Base-by-base conservation (phyloP, 2,113 vertebrate species). In the Sorex fumeus region DNA sequence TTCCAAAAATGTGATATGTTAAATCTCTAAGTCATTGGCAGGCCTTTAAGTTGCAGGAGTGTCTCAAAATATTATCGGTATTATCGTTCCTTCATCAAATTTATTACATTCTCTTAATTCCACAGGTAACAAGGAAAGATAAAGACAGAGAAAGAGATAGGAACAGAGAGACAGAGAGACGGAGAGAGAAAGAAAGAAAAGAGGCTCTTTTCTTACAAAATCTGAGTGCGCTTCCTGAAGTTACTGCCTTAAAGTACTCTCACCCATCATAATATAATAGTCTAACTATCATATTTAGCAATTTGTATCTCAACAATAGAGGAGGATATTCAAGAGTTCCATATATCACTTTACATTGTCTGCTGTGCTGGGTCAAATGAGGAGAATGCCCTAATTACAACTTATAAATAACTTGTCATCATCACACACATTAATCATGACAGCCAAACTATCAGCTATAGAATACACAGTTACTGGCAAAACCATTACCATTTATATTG, bases 1-100 rank as follows among this genome's bases (percentile, higher is more conserved):
- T 93, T 66, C 67, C 40, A 78, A 71, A 95, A 93, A 10, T 53
- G 72, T 67, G 74, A 82, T 77, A 90, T 74, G 93, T 95, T 93
- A 87, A 91, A 77, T 80, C 62, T 87, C 83, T 27, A 50, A 94
- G 70, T 79, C 86, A 83, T 67, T 5, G 19, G 57, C 75, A 86
- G 88, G 71, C 43, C 60, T 95, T 66, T 30, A 30, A 66, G 40
- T 82, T 72, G 75, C 43, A 67, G 75, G 66, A 75, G 91, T 85
- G 53, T 40, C 60, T 93, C 85, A 50, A 83, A 93, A 94, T 88
- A 80, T 90, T 69, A 84, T 62, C 79, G 76, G 11, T 27, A 47
- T 64, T 72, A 91, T 87, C 80, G 47, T 75, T 92, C 79, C 67
- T 80, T 93, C 67, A 91, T 28, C 82, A 83, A 80, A 88, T 23